Evolutionary conservation across 2,113 vertebrate species (phyloP), one percentile per base, ranked within the genome.

Genomic region (Chloroceryle aenea): DNA sequence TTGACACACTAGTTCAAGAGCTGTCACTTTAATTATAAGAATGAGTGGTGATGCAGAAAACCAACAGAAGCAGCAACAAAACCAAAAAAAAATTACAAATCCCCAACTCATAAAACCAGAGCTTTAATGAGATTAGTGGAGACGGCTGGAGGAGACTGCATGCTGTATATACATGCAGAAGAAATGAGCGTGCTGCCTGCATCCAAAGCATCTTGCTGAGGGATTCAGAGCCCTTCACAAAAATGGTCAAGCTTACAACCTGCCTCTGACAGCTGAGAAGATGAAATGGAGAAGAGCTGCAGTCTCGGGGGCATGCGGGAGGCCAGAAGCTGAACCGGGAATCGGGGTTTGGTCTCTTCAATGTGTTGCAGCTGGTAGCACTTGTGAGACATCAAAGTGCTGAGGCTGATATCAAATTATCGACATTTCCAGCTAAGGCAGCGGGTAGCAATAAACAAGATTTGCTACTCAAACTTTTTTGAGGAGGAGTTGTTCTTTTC

Each of bases 11-110:
- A 85, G 95, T 86, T 96, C 93, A 81, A 71, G 79, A 96, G 88
- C 84, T 95, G 95, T 94, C 91, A 89, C 81, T 93, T 88, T 58
- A 85, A 93, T 96, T 96, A 47, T 56, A 76, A 89, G 83, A 94
- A 89, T 32, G 74, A 93, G 66, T 53, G 40, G 67, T 83, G 68
- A 85, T 92, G 93, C 86, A 96, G 67, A 90, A 94, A 94, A 62
- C 47, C 85, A 92, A 78, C 58, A 68, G 61, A 5, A 94, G 82
- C 75, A 89, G 81, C 58, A 92, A 58, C 45, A 95, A 67, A 26
- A 32, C 15, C 45, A 74, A 74, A 90, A 64, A 86, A 64, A 85
- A 64, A 59, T 52, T 73, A n/a, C 53, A 91, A 67, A 83, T 69
- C 61, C 29, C 62, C 63, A 59, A 43, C 38, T 89, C 86, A 23